A percentile compares a stretch with the other conserved stretches of the same genome.
Conservation (phyloP, 2,113 vertebrate species). For the Mugil cephalus region DNA sequence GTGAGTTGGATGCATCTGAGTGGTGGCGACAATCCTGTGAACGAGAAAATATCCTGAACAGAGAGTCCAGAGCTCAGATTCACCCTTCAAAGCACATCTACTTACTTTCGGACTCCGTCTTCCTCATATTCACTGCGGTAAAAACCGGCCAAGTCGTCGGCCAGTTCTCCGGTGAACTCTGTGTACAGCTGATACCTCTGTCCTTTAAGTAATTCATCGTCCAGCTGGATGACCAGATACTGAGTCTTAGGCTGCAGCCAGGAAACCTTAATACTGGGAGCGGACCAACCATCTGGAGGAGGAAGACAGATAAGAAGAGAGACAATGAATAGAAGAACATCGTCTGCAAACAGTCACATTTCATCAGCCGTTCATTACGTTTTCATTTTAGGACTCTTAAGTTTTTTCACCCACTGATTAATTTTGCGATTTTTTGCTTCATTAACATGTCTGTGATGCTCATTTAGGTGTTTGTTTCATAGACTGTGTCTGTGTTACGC, state of each 20-base stretch:
- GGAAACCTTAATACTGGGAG: constrained; percentile 42
- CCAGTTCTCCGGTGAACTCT: constrained; percentile 87
- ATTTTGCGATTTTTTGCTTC: too few species aligned
- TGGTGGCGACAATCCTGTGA: constrained; percentile 89
- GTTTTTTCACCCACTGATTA: too few species aligned
- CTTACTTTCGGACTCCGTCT: constrained; percentile 73
- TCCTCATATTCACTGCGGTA: constrained; percentile 92
- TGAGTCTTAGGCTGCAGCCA: constrained; percentile 81
- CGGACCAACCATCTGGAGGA: rapidly evolving
- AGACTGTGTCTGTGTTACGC: too few species aligned
- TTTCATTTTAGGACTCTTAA: too few species aligned
- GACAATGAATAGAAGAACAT: background rate
- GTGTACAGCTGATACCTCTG: constrained; percentile 81
- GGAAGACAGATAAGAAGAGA: background rate
- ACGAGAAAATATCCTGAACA: background rate
- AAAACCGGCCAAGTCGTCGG: constrained; percentile 90
- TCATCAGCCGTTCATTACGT: too few species aligned
- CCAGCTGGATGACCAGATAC: constrained; percentile 88
- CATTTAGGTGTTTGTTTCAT: too few species aligned
- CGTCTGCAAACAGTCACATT: background rate
- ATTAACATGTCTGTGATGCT: too few species aligned
- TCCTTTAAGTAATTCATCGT: constrained; percentile 10
- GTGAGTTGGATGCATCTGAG: constrained; percentile 90
- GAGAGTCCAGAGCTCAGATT: background rate
- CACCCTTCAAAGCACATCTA: background rate